Base-by-base conservation (phyloP, 1,140 invertebrate species). In the Teleogryllus occipitalis region DNA sequence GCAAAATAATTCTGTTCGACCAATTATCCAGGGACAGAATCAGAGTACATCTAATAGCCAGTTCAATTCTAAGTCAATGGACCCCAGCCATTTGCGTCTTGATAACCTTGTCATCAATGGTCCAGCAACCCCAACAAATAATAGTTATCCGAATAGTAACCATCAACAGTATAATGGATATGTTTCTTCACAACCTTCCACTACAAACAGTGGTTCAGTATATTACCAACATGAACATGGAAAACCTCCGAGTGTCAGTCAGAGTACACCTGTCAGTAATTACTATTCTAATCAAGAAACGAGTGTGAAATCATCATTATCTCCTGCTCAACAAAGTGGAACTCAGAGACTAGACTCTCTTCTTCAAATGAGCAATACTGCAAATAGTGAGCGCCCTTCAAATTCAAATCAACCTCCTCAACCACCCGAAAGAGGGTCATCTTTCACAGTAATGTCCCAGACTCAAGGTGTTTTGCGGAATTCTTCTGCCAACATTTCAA, bases 391-490 rank as follows among this genome's bases (percentile, higher is more conserved):
- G 10, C 47, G 76, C 39, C 47, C 47, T 47, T 7, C 46, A 8
- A 77, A 77, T 48, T 10, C 47, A 74, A 6, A 18, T 10, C 7
- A 22, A 22, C 90, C 91, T 47, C 93, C 93, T 21, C 89, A 91
- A 77, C 93, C 93, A 22, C 93, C 93, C 0, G 92, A 93, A 85
- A 89, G 94, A 81, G 94, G 93, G 74, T 95, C 93, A 7, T 95
- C 93, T 78, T 95, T 93, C 85, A 90, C 93, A 0, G 90, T 94
- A 22, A 95, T 95, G 93, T 93, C 92, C 4, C 90, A 87, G 82
- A 75, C 48, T 5, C 76, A 77, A 12, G 78, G 78, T 48, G 78
- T 79, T 0, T 65, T 79, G 47, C 75, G 78, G 46, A 79, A 75
- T 22, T 54, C 76, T 8, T 48, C 8, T 47, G 48, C 76, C 14